Percentiles rank a stretch among this genome's conserved stretches.
Evolutionary conservation across 2,888 invertebrate species (phyloP).

Genomic region (Lepidochitona cinerea): DNA sequence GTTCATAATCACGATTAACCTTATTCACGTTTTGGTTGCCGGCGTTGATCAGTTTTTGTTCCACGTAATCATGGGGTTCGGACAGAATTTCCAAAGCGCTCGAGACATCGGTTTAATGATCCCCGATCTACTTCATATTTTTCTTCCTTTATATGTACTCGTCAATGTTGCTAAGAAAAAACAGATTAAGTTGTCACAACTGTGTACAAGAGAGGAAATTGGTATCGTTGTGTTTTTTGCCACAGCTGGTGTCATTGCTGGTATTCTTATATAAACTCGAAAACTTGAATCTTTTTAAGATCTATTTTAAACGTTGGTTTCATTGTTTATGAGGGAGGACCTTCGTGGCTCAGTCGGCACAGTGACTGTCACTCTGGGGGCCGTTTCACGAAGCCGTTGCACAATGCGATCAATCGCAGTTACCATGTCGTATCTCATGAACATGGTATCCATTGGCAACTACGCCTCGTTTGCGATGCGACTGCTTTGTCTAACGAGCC

Average conservation of each 20-base stretch:
- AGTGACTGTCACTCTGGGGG: no score
- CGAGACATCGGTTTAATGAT: slow-evolving; percentile 65
- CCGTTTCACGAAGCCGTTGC: no score
- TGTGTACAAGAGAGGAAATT: slow-evolving; percentile 69
- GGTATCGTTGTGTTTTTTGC: slow-evolving; percentile 61
- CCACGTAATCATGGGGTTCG: slow-evolving; percentile 57
- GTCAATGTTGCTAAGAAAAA: slow-evolving; percentile 54
- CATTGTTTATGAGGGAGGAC: no score
- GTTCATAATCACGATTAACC: slow-evolving; percentile 58
- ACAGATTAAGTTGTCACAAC: slow-evolving; percentile 53
- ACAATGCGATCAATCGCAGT: no score
- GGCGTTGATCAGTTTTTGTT: slow-evolving; percentile 66
- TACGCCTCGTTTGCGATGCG: no score
- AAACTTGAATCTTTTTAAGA: no score
- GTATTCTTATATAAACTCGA: no score
- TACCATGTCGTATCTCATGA: no score
- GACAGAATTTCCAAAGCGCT: slow-evolving; percentile 58
- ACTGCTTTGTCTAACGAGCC: no score
- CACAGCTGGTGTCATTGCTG: slow-evolving; percentile 50
- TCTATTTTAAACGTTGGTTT: no score
- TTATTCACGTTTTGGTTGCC: slow-evolving; percentile 64
- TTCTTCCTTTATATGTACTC: slow-evolving; percentile 74
- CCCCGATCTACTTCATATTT: slow-evolving; percentile 70
- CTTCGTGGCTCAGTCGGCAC: no score
- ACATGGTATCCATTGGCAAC: no score